Percentiles rank a stretch among this genome's conserved stretches.
Evolutionary conservation across 2,797 vertebrate species (phyloP).

Genomic region (Pseudochromis fuscus): DNA sequence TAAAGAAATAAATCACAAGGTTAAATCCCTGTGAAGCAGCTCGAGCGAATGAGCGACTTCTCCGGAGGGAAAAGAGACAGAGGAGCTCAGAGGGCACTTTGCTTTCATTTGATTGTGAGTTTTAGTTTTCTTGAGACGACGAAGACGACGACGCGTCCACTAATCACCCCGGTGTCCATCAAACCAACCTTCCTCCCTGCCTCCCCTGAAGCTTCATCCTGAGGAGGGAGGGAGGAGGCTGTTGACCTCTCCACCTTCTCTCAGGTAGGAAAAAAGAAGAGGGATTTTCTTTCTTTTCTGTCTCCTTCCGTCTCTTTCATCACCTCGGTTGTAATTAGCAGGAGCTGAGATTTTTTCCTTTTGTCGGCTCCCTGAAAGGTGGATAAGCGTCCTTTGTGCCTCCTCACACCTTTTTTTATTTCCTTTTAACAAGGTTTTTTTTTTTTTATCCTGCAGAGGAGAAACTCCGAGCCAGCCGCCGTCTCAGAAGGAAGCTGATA

Average conservation of each 20-base stretch:
- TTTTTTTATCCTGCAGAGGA: slow-evolving; percentile 20
- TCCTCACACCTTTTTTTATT: slow-evolving; percentile 78
- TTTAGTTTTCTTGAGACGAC: slow-evolving; percentile 37
- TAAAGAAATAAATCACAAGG: slow-evolving; percentile 51
- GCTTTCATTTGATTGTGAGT: slow-evolving; percentile 48
- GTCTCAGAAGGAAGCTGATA: slow-evolving; percentile 75
- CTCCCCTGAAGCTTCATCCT: slow-evolving; percentile 16
- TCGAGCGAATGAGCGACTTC: slow-evolving; percentile 16
- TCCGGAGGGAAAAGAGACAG: neutral
- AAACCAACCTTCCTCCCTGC: slow-evolving; percentile 21
- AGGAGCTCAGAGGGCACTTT: slow-evolving; percentile 23
- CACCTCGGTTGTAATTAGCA: slow-evolving; percentile 81
- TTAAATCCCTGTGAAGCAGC: slow-evolving; percentile 35
- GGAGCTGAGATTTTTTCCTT: slow-evolving; percentile 72
- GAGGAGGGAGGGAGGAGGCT: neutral
- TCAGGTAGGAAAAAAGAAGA: slow-evolving; percentile 62
- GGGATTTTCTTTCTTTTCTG: slow-evolving; percentile 69
- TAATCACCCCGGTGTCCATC: slow-evolving; percentile 72
- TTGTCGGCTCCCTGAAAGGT: slow-evolving; percentile 77
- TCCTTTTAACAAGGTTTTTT: slow-evolving; percentile 79
- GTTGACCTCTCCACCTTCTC: slow-evolving; percentile 59
- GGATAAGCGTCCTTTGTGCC: slow-evolving; percentile 82
- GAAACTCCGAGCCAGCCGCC: slow-evolving; percentile 57
- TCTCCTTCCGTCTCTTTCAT: slow-evolving; percentile 68
- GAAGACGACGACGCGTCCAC: slow-evolving; percentile 36